A percentile compares a stretch with the other conserved stretches of the same genome.
Evolutionary conservation across 2,797 vertebrate genomes (phyloP).

Genomic region (Pseudotriccus pelzelni): DNA sequence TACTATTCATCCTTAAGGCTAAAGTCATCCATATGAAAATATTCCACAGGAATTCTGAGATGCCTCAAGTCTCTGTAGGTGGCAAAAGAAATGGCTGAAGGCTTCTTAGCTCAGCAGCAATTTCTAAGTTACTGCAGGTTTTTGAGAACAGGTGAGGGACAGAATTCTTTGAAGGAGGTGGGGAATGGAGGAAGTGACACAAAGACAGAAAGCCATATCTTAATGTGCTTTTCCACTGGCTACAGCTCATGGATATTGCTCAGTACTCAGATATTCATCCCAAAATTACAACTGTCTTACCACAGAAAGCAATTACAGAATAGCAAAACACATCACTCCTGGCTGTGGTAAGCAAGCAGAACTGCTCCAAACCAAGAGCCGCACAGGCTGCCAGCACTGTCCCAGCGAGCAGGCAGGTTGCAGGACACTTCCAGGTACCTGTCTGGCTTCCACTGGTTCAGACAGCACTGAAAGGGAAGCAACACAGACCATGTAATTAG

Average conservation of each 20-base stretch:
- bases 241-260: neutral
- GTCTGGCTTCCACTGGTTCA: neutral
- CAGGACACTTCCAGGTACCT: neutral
- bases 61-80: neutral
- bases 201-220: accelerated
- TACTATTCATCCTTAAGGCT: neutral
- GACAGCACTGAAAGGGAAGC: neutral
- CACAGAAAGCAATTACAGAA: neutral
- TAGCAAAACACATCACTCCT: neutral
- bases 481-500: neutral
- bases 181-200: accelerated
- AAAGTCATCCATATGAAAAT: neutral
- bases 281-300: neutral
- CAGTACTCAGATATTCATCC: neutral
- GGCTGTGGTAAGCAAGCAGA: neutral
- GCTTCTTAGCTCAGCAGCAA: neutral
- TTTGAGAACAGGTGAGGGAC: neutral
- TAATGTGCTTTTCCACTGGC: neutral
- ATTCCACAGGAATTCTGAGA: neutral
- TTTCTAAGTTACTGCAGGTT: neutral
- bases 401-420: neutral
- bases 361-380: neutral
- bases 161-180: neutral
- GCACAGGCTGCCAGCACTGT: neutral
- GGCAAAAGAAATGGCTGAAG: neutral